Evolutionary conservation across 2,888 invertebrate genomes (phyloP).

Genomic region (Furcula furcula): DNA sequence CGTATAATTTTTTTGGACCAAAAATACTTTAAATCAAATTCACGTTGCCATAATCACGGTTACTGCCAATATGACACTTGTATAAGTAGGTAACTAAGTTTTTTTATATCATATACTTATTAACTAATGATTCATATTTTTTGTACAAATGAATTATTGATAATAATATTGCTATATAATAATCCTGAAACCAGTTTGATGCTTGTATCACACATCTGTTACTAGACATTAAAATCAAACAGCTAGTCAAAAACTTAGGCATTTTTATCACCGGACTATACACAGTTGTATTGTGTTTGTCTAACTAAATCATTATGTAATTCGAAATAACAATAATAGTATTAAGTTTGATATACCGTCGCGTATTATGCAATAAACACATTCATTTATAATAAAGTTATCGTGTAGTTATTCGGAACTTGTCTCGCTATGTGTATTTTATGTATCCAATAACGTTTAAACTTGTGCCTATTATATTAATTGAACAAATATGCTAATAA

Average conservation of each 20-base stretch:
- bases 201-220: constrained; percentile 30
- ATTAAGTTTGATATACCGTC: constrained; percentile 16
- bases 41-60: constrained; percentile 76
- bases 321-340: constrained; percentile 22
- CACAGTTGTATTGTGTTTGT: constrained; percentile 26
- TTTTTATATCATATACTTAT: constrained; percentile 29
- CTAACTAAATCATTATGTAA: constrained; percentile 13
- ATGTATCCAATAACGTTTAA: constrained; percentile 36
- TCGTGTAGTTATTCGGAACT: constrained; percentile 17
- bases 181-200: constrained; percentile 27
- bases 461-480: constrained; percentile 31
- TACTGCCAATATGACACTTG: constrained; percentile 78
- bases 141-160: constrained; percentile 57
- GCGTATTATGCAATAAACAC: constrained; percentile 19
- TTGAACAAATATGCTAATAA: constrained; percentile 36
- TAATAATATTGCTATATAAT: constrained; percentile 8
- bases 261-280: constrained; percentile 36
- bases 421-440: constrained; percentile 25
- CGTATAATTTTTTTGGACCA: constrained; percentile 73
- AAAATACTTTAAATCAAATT: constrained; percentile 78
- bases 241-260: constrained; percentile 56
- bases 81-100: constrained; percentile 41
- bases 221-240: constrained; percentile 38
- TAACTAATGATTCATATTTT: constrained; percentile 53
- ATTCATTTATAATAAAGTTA: constrained; percentile 14